These are phyloP conservation scores for Drosophila recens DNA, from an alignment of 2,888 invertebrate genomes.

Conservation along the genomic window DNA sequence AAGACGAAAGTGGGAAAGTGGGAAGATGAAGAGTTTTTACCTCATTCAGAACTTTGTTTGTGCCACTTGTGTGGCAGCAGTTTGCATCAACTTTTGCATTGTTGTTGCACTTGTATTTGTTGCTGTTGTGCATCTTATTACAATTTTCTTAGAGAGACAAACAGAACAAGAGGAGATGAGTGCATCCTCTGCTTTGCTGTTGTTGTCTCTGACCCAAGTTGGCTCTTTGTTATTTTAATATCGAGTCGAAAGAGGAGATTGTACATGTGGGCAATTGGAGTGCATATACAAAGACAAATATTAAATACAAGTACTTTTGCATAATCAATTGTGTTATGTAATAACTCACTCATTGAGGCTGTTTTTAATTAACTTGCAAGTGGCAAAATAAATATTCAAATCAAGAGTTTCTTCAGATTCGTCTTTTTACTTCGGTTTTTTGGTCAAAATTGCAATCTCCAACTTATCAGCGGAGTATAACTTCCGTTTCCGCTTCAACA, in stretches of 20 bases:
- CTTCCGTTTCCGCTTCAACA: slow-evolving; percentile 71
- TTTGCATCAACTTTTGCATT: slow-evolving; percentile 55
- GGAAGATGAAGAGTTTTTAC: slow-evolving; percentile 42
- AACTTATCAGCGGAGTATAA: slow-evolving; percentile 60
- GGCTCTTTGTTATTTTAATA: slow-evolving; percentile 63
- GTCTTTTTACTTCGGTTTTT: neutral
- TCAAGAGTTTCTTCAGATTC: slow-evolving; percentile 2
- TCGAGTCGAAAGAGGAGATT: slow-evolving; percentile 20
- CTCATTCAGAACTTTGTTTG: slow-evolving; percentile 62
- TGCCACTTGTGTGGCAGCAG: slow-evolving; percentile 52
- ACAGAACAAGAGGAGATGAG: slow-evolving; percentile 36
- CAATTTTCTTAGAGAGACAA: slow-evolving; percentile 63
- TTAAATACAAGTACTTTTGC: slow-evolving; percentile 23
- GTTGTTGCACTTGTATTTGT: slow-evolving; percentile 13
- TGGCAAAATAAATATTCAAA: slow-evolving; percentile 1
- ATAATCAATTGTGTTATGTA: slow-evolving; percentile 68
- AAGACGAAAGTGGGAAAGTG: slow-evolving; percentile 7
- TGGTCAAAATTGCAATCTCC: slow-evolving; percentile 39
- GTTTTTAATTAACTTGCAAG: slow-evolving; percentile 65
- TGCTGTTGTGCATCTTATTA: slow-evolving; percentile 56
- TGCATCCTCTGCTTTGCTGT: slow-evolving; percentile 21
- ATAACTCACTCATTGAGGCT: slow-evolving; percentile 60
- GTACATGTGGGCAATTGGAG: slow-evolving; percentile 1
- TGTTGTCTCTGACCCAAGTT: slow-evolving; percentile 55
- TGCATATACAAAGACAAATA: neutral